Evolutionary conservation across 2,113 vertebrate genomes (phyloP), one percentile per base, ranked within the genome.

Genomic region (Megatriorchis doriae): DNA sequence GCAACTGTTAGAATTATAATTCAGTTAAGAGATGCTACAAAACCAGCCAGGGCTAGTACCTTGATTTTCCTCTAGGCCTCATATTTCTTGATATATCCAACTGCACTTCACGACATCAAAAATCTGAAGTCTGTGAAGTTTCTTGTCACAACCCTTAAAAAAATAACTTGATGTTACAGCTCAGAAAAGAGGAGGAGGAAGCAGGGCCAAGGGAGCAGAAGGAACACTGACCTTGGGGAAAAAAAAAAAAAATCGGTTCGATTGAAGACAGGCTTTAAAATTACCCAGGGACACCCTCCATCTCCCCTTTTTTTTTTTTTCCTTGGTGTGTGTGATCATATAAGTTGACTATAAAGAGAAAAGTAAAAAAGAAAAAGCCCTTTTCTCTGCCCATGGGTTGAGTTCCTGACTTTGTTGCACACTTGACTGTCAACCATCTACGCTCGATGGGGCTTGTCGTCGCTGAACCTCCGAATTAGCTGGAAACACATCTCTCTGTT

Each of bases 221-320:
- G 38, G 17, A 84, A 66, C n/a, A 56, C 9, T 42, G 58, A 50
- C 70, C 21, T 58, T 62, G 11, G 36, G 25, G 50, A 5, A 3
- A 13, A n/a, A 67, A 5, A 84, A 58, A 13, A n/a, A 70, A 82
- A 58, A 93, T 50, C 47, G 34, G 7, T 78, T 88, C 97, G 90
- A 98, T 97, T 97, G 94, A 96, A 98, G 98, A 93, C 93, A 98
- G 97, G 68, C 58, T 94, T 97, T 47, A 53, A 92, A 92, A 90
- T 86, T 96, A 65, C 96, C 77, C 61, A 48, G 42, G 59, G 81
- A 65, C 59, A 81, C 9, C 10, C 38, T 43, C 23, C 20, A 3
- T 47, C 16, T 7, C 4, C 19, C 18, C 3, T 6, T 5, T 5
- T 19, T 34, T n/a, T n/a, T n/a, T 31, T 29, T 17, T 3, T 0